Evolutionary conservation across 2,113 vertebrate genomes (phyloP), one percentile per base, ranked within the genome.

Genomic region (Gnathonemus longibarbis): DNA sequence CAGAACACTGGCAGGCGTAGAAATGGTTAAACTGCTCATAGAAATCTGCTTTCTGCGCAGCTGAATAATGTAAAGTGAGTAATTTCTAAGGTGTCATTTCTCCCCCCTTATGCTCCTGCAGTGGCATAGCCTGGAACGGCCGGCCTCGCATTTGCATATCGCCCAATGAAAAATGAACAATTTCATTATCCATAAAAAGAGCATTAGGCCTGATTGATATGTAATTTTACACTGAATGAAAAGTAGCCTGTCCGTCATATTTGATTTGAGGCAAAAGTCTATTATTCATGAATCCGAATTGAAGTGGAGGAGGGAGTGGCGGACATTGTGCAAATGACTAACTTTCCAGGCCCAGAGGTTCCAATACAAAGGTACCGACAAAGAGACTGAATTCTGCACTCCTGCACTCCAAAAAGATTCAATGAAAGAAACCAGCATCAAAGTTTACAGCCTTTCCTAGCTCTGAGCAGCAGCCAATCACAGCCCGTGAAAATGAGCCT

Each of bases 151-250:
- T 86, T 86, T 86, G 84, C 84, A 86, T 86, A 49, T 86, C 10
- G 24, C 9, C 42, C 84, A 27, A 86, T 86, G 84, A 86, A 86
- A 86, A 86, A 86, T 50, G 84, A 27, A 86, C 84, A 50, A 27
- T 86, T 50, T 86, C 45, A 50, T 86, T 86, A 86, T 27, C 48
- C 84, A 27, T 50, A 50, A 86, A 86, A 86, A 86, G 84, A 86
- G 45, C 48, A 86, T 86, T 86, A 86, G 46, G 24, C n/a, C 24
- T 86, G 84, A 86, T 86, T 86, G 84, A 86, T 86, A 86, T 49
- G 84, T 48, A 86, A 86, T 86, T 86, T 86, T 50, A 50, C 42
- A 86, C 9, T 2, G 15, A 50, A 49, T 86, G 84, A 86, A 50
- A 86, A 86, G 48, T 86, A 86, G 84, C 48, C 48, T 49, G 84